A percentile compares a stretch with the other conserved stretches of the same genome.
Conservation (phyloP, 2,113 vertebrate species). For the Murina feae region DNA sequence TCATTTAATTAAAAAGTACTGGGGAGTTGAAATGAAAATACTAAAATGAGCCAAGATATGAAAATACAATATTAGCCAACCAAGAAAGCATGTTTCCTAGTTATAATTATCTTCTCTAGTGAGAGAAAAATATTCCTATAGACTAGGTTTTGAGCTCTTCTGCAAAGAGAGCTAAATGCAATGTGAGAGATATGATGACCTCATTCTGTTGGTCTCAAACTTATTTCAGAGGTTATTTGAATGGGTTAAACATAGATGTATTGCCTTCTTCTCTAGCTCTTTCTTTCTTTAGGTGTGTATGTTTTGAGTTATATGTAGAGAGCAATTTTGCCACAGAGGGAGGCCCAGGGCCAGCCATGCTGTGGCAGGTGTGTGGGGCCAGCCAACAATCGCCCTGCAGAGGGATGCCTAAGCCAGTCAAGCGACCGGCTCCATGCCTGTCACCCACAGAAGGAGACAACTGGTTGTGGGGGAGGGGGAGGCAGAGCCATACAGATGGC, state of each 20-base stretch:
- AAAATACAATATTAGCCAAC: neutral
- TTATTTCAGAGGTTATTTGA: neutral
- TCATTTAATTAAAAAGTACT: slow-evolving; percentile 46
- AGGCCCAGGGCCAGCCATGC: too few relatives aligned
- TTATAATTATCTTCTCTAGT: neutral
- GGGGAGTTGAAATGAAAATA: neutral
- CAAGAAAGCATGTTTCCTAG: neutral
- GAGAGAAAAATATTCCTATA: neutral
- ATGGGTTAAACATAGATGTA: neutral
- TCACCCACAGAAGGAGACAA: too few relatives aligned
- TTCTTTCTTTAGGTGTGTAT: too few relatives aligned
- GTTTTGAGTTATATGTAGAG: neutral
- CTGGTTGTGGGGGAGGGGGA: too few relatives aligned
- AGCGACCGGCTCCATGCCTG: too few relatives aligned
- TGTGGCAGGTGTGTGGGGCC: too few relatives aligned
- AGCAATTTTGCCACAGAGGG: neutral
- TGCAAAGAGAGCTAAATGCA: neutral
- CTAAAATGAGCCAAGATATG: slow-evolving; percentile 1
- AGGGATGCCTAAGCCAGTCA: too few relatives aligned
- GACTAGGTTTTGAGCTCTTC: neutral
- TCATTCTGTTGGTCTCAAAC: neutral
- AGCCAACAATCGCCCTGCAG: too few relatives aligned
- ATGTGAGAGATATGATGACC: neutral
- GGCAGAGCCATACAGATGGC: too few relatives aligned
- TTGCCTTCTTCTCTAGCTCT: neutral